phyloP scores from a whole-genome alignment of 2,113 vertebrate species.

The Protobothrops mucrosquamatus region DNA sequence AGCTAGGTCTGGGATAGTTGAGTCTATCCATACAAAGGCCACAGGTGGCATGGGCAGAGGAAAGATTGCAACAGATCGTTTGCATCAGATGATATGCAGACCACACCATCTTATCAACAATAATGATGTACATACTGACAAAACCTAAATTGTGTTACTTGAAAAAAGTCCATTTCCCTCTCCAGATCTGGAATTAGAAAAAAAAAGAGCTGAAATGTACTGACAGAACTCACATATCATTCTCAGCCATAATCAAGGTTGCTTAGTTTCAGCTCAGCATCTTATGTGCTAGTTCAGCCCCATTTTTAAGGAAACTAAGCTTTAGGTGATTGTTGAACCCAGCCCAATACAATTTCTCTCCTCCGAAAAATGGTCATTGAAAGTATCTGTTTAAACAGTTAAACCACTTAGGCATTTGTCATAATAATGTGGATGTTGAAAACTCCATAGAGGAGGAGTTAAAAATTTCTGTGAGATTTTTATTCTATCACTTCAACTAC shows the following conservation, averaged over 20 bases:
- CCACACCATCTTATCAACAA: not conserved
- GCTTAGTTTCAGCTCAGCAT: not conserved
- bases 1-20: not conserved
- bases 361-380: not conserved
- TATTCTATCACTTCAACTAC: conserved; percentile 4
- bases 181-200: not conserved
- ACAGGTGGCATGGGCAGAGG: not conserved
- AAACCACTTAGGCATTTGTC: not conserved
- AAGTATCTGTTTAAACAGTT: not conserved
- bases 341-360: not conserved
- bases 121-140: not conserved
- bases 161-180: not conserved
- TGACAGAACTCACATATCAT: not conserved
- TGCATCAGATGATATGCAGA: not conserved
- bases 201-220: not conserved
- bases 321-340: not conserved
- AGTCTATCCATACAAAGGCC: not conserved
- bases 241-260: not conserved
- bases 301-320: not conserved
- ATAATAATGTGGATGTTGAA: not conserved
- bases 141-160: not conserved
- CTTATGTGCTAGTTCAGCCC: not conserved
- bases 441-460: conserved; percentile 29
- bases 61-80: not conserved
- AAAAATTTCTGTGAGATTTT: conserved; percentile 14